Evolutionary conservation across 64 coral and sea anemone genomes (phyloP).

Genomic region (Orbicella faveolata): DNA sequence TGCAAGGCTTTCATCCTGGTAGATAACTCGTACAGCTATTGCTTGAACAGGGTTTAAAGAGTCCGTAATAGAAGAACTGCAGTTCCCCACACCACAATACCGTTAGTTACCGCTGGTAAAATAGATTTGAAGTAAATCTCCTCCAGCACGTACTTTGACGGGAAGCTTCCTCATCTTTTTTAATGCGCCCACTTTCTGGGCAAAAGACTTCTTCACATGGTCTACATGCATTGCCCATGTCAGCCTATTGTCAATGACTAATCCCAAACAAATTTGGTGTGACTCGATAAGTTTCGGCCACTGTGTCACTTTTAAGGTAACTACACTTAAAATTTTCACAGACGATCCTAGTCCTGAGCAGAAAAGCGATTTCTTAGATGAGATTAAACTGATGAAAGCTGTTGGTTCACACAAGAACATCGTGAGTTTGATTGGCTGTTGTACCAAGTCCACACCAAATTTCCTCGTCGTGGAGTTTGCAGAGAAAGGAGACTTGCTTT

Average conservation of each 20-base stretch:
- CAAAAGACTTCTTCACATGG: constrained; percentile 12
- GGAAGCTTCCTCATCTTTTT: too few relatives aligned
- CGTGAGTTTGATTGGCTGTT: constrained; percentile 33
- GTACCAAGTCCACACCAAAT: neutral
- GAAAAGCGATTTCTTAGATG: constrained; percentile 27
- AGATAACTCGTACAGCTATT: constrained; percentile 5
- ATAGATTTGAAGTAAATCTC: too few relatives aligned
- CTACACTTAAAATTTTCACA: too few relatives aligned
- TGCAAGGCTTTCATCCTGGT: neutral
- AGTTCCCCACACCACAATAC: too few relatives aligned
- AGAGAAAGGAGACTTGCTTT: neutral
- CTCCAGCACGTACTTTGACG: too few relatives aligned
- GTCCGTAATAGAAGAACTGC: too few relatives aligned
- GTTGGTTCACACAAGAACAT: constrained; percentile 39
- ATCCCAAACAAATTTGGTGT: constrained; percentile 22
- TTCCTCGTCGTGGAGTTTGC: too few relatives aligned
- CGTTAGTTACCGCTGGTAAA: too few relatives aligned
- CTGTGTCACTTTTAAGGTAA: neutral
- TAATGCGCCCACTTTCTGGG: too few relatives aligned
- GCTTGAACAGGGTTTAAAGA: constrained; percentile 17
- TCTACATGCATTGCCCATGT: constrained; percentile 20
- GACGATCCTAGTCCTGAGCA: neutral
- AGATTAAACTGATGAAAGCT: constrained; percentile 42
- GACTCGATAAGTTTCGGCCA: neutral
- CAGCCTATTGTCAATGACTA: constrained; percentile 24